Conservation (phyloP, 2,888 invertebrate species). For the Dorcus hopei region DNA sequence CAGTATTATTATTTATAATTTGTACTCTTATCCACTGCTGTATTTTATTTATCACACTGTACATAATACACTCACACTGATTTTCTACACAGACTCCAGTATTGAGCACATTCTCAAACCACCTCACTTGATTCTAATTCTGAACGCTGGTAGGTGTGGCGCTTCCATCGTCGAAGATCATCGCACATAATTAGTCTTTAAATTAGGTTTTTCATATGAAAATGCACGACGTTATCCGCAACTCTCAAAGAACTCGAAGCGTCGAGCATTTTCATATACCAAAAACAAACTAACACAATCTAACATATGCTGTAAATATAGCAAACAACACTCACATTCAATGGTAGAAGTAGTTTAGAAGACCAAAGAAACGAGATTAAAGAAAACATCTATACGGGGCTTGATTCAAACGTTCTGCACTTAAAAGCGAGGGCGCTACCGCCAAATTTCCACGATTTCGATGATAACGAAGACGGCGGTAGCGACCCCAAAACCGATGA, state of each 20-base stretch:
- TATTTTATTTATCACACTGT: constrained; percentile 35
- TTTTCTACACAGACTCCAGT: constrained; percentile 51
- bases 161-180: constrained; percentile 32
- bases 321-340: constrained; percentile 49
- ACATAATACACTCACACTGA: constrained; percentile 46
- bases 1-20: too few relatives aligned
- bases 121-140: constrained; percentile 51
- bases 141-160: constrained; percentile 33
- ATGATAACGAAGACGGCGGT: constrained; percentile 21
- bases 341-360: constrained; percentile 49
- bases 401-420: constrained; percentile 33
- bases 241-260: constrained; percentile 2
- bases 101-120: constrained; percentile 51
- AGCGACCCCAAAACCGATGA: constrained; percentile 15
- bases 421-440: constrained; percentile 35
- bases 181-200: constrained; percentile 18
- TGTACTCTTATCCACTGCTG: constrained; percentile 13
- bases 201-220: constrained; percentile 5
- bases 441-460: constrained; percentile 40
- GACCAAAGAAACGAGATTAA: constrained; percentile 31
- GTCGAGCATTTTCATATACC: constrained; percentile 17
- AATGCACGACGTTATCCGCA: not conserved
- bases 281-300: constrained; percentile 43
- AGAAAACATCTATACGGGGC: constrained; percentile 40
- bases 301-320: constrained; percentile 49